Evolutionary conservation across 1,140 invertebrate species (phyloP), one percentile per base, ranked within the genome.

Genomic region (Pteromalus puparum): DNA sequence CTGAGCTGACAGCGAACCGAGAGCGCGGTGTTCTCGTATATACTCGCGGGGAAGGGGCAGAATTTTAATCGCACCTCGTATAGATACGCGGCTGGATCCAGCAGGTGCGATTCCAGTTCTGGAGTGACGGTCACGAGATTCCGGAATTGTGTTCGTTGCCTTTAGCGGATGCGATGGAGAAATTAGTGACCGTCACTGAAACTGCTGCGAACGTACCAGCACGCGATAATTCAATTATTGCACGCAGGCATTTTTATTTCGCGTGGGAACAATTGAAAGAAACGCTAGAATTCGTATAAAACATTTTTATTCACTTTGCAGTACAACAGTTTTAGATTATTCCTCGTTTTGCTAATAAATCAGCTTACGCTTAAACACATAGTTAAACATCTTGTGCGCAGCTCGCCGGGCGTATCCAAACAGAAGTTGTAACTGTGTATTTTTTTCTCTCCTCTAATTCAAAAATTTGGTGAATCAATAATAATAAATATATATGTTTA

Each of bases 31-130:
- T 18, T 18, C 3, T 3, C 10, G 38, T 42, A 42, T 42, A 5
- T 5, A 61, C 21, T 26, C 73, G 9, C 38, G 46, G 18, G 21
- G 53, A n/a, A 38, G 38, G 34, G 38, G 61, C 2, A 13, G 26
- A 48, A 73, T 30, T 34, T 34, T 81, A 73, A 81, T 73, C 46
- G 53, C 53, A 34, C 76, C 15, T n/a, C 3, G 46, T 15, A 48
- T 0, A 48, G 2, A 48, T 15, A 15, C 53, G 53, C 53, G 21
- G 21, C 53, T 61, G 53, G 21, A 61, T 61, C 18, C 53, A 61
- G 53, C 18, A 61, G 46, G 46, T 10, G 46, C 46, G 46, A 48
- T 15, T 48, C 46, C 46, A 15, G 12, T 48, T 13, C 13, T 48
- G 1, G 15, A 18, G 2, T 48, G 46, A 48, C 46, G 13, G 46